These are phyloP conservation scores for Melanotaenia boesemani DNA, from an alignment of 2,797 vertebrate genomes.

Conservation along the genomic window DNA sequence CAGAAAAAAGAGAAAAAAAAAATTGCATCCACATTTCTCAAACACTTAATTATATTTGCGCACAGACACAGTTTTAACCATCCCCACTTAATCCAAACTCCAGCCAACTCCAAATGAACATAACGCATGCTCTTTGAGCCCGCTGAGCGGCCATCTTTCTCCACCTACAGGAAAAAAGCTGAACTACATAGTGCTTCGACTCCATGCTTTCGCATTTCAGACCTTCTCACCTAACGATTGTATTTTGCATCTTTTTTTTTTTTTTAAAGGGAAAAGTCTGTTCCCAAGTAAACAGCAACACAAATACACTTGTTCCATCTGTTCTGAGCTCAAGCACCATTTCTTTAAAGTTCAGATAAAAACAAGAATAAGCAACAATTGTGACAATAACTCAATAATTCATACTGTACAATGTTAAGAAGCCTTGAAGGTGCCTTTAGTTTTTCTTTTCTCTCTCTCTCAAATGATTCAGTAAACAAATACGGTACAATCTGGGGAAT, in stretches of 20 bases:
- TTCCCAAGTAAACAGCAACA: constrained; percentile 54
- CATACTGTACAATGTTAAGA: constrained; percentile 75
- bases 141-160: constrained; percentile 27
- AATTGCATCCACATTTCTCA: constrained; percentile 52
- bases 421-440: constrained; percentile 74
- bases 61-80: constrained; percentile 30
- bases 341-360: constrained; percentile 67
- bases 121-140: constrained; percentile 40
- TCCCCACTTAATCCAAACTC: constrained; percentile 34
- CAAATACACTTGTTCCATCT: constrained; percentile 53
- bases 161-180: constrained; percentile 57
- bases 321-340: constrained; percentile 58
- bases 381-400: constrained; percentile 50
- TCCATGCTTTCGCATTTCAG: constrained; percentile 62
- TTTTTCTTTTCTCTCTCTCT: constrained; percentile 28
- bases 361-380: constrained; percentile 59
- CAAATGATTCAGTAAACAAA: constrained; percentile 71
- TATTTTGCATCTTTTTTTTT: constrained; percentile 72
- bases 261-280: not conserved
- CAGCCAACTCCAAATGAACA: constrained; percentile 49
- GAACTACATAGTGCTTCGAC: constrained; percentile 61
- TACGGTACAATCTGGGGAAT: constrained; percentile 53
- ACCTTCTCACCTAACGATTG: constrained; percentile 63
- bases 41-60: constrained; percentile 38
- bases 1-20: constrained; percentile 36